A percentile compares a stretch with the other conserved stretches of the same genome.
Evolutionary conservation across 2,113 vertebrate genomes (phyloP).

Genomic region (Hirundichthys speculiger): DNA sequence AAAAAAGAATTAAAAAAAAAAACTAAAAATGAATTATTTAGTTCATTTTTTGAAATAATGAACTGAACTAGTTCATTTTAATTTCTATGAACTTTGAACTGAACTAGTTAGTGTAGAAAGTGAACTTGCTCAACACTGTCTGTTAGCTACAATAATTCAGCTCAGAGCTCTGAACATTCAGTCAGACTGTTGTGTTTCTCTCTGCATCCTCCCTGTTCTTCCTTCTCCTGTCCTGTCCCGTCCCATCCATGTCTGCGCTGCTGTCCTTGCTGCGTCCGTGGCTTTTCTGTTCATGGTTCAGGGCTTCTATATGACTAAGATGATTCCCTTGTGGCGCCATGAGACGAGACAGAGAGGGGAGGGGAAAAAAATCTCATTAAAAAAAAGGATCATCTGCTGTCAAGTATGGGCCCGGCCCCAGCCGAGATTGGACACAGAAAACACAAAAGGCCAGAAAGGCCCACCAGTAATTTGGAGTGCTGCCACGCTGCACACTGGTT

Average conservation of each 20-base stretch:
- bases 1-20: too few relatives aligned
- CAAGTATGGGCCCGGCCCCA: conserved; percentile 28
- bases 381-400: conserved; percentile 68
- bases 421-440: conserved; percentile 47
- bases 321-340: conserved; percentile 65
- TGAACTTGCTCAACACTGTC: too few relatives aligned
- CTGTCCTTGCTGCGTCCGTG: conserved; percentile 54
- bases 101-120: too few relatives aligned
- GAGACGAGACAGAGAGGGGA: conserved; percentile 41
- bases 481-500: conserved; percentile 32
- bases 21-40: too few relatives aligned
- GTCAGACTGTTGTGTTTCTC: background rate
- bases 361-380: conserved; percentile 67
- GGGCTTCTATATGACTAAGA: conserved; percentile 55
- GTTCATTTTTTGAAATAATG: too few relatives aligned
- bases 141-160: too few relatives aligned
- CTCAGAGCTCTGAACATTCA: too few relatives aligned
- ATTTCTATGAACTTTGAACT: too few relatives aligned
- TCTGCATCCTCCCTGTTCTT: conserved; percentile 1
- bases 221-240: conserved; percentile 2
- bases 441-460: conserved; percentile 56
- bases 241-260: conserved; percentile 24
- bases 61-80: too few relatives aligned
- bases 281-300: conserved; percentile 69
- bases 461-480: conserved; percentile 40